phyloP scores from a whole-genome alignment of 2,797 vertebrate genomes.

The Acrocephalus scirpaceus region DNA sequence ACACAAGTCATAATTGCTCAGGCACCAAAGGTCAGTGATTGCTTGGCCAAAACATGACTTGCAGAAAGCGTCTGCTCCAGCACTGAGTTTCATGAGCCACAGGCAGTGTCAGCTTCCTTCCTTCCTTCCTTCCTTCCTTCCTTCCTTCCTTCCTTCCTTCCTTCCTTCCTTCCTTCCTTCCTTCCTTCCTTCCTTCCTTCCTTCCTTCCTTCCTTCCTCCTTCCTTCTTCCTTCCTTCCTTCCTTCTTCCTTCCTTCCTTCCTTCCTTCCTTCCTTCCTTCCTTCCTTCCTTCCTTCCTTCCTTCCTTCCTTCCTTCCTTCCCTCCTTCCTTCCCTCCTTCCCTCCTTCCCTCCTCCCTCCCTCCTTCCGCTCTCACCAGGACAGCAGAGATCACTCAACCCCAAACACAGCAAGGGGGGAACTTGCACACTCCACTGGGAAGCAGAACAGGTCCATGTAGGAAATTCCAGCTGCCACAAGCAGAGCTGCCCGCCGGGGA shows the following conservation, averaged over 20 bases:
- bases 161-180: no score
- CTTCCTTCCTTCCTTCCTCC: no score
- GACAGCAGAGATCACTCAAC: not conserved
- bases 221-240: no score
- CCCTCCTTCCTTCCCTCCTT: no score
- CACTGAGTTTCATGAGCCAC: not conserved
- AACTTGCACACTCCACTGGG: accelerated
- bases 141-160: no score
- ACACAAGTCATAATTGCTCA: not conserved
- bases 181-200: no score
- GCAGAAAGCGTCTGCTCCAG: not conserved
- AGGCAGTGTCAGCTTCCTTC: accelerated
- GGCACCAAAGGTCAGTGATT: not conserved
- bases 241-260: no score
- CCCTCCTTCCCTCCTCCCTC: no score
- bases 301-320: no score
- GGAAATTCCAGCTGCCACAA: not conserved
- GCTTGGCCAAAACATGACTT: not conserved
- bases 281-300: no score
- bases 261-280: not conserved
- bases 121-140: not conserved
- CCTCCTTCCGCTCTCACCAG: not conserved
- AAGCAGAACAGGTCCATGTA: not conserved
- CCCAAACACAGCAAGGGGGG: not conserved
- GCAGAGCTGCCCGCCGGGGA: not conserved